These are phyloP conservation scores for Martes flavigula DNA, from an alignment of 2,797 vertebrate genomes.

Conservation along the genomic window DNA sequence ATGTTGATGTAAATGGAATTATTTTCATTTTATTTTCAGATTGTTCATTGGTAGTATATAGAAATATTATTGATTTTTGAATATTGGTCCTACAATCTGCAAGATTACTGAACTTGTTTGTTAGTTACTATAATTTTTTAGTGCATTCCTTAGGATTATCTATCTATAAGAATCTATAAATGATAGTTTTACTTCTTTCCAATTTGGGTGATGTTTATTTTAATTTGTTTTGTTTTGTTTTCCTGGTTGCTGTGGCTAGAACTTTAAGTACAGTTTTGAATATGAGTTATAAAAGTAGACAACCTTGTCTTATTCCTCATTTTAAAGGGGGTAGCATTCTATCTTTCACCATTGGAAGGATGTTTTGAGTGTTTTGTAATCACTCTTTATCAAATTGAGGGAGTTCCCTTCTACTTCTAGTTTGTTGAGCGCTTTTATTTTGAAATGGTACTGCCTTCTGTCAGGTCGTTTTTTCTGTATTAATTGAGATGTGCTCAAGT, in stretches of 20 bases:
- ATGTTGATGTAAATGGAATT: not conserved
- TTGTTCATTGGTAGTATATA: not conserved
- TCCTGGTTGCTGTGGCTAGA: not conserved
- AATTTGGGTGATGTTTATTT: not conserved
- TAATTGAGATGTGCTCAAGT: not conserved
- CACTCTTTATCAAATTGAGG: not conserved
- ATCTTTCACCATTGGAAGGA: not conserved
- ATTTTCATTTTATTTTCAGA: not conserved
- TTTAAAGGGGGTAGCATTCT: not conserved
- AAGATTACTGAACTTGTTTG: not conserved
- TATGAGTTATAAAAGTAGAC: not conserved
- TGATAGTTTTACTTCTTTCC: constrained; percentile 6
- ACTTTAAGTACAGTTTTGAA: not conserved
- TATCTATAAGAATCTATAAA: not conserved
- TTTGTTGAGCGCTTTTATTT: not conserved
- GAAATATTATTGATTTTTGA: not conserved
- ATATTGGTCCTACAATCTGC: not conserved
- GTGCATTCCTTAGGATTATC: not conserved
- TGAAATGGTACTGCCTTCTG: not conserved
- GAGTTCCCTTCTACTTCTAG: not conserved
- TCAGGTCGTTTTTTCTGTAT: not conserved
- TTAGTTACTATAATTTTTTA: not conserved
- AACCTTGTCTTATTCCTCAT: not conserved
- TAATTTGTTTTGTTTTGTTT: not conserved
- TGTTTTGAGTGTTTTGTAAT: not conserved